These are phyloP conservation scores for Neodon shergylaensis DNA, from an alignment of 2,113 vertebrate genomes.

Conservation along the genomic window DNA sequence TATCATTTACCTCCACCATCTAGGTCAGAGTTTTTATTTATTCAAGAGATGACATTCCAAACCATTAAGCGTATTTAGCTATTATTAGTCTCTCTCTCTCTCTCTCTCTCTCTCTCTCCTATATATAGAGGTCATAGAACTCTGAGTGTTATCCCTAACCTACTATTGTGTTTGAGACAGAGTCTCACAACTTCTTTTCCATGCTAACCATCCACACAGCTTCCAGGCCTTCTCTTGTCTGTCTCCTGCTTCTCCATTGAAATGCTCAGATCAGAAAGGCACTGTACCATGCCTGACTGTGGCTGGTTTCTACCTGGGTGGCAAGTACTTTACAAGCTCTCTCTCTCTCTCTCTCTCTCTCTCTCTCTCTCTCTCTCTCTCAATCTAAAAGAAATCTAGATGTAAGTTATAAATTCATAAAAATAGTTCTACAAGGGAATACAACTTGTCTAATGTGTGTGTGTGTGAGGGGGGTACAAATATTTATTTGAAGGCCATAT, in stretches of 20 bases:
- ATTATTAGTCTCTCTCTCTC: not conserved
- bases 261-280: not conserved
- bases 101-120: not conserved
- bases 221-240: not conserved
- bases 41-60: conserved; percentile 2
- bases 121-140: not conserved
- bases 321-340: not conserved
- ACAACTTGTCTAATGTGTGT: not conserved
- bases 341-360: not conserved
- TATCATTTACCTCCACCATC: not conserved
- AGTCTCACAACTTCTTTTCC: not conserved
- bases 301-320: not conserved
- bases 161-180: not conserved
- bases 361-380: too few relatives aligned
- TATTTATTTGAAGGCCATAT: not conserved
- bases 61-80: not conserved
- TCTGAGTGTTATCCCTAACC: too few relatives aligned
- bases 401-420: not conserved
- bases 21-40: not conserved
- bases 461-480: not conserved
- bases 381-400: not conserved
- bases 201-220: not conserved
- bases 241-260: not conserved
- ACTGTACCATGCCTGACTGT: not conserved
- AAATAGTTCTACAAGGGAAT: not conserved